Percentiles rank a stretch among this genome's conserved stretches.
Conservation (phyloP, 2,888 invertebrate genomes). For the Pterobdella sp. region DNA sequence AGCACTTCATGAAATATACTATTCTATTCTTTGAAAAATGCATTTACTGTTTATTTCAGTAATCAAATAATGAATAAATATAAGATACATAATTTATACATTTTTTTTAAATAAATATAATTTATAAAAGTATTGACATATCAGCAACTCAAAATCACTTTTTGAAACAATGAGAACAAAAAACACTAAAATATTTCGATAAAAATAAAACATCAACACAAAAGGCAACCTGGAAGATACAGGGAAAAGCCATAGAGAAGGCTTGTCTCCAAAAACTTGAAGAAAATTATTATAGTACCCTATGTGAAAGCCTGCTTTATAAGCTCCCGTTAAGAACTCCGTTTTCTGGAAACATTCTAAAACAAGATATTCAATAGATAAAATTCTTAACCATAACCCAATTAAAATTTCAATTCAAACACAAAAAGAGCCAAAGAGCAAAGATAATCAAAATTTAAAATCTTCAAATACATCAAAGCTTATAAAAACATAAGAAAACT, state of each 20-base stretch:
- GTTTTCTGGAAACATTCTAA: constrained; percentile 27
- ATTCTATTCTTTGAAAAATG: too few species aligned
- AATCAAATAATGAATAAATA: too few species aligned
- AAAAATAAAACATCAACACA: background rate
- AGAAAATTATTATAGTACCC: constrained; percentile 29
- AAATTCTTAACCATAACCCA: background rate
- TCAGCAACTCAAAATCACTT: too few species aligned
- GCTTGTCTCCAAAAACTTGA: constrained; percentile 27
- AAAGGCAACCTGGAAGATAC: constrained; percentile 20
- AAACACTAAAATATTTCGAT: too few species aligned
- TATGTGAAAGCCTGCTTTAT: constrained; percentile 26
- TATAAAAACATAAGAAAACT: background rate
- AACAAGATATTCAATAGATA: background rate
- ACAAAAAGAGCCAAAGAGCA: background rate
- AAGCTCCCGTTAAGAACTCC: constrained; percentile 22
- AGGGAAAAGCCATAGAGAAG: constrained; percentile 29
- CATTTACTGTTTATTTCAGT: too few species aligned
- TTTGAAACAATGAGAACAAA: too few species aligned
- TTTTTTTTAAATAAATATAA: too few species aligned
- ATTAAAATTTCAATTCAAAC: background rate
- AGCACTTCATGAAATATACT: too few species aligned
- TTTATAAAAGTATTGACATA: too few species aligned
- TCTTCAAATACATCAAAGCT: background rate
- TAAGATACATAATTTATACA: too few species aligned
- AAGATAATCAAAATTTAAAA: background rate